A percentile compares a stretch with the other conserved stretches of the same genome.
Conservation (phyloP, 2,113 vertebrate genomes). For the Boulengeromyrus knoepffleri region DNA sequence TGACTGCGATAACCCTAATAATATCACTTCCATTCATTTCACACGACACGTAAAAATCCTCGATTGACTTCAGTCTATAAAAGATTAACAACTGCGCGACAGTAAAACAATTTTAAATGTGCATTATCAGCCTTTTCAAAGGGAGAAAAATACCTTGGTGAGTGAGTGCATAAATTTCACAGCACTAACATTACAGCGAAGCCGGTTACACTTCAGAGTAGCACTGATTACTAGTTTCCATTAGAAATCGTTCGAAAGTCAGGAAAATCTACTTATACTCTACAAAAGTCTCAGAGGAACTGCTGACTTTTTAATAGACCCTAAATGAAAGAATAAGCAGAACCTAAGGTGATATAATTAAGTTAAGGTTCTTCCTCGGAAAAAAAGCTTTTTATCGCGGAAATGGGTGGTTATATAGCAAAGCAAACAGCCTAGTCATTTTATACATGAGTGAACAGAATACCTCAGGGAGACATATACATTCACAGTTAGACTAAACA, state of each 20-base stretch:
- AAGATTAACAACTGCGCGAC: background rate
- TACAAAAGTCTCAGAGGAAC: background rate
- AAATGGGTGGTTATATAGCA: background rate
- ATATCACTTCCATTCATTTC: background rate
- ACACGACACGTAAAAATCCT: background rate
- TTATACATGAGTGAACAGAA: constrained; percentile 1
- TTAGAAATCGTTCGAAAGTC: background rate
- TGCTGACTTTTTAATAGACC: background rate
- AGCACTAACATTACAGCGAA: background rate
- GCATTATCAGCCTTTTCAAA: constrained; percentile 6
- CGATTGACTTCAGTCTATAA: background rate
- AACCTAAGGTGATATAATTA: background rate
- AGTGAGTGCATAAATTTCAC: background rate
- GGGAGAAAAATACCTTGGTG: background rate
- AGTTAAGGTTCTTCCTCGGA: background rate
- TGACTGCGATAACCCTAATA: background rate
- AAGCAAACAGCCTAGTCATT: background rate
- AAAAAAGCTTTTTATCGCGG: background rate
- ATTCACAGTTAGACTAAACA: background rate
- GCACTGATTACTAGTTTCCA: background rate
- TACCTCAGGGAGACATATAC: background rate
- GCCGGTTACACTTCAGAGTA: background rate
- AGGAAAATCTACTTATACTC: background rate
- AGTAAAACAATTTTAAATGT: background rate
- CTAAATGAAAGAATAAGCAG: constrained; percentile 1